Base-by-base conservation (phyloP, 2,888 invertebrate genomes). In the Alloplasta piceator region DNA sequence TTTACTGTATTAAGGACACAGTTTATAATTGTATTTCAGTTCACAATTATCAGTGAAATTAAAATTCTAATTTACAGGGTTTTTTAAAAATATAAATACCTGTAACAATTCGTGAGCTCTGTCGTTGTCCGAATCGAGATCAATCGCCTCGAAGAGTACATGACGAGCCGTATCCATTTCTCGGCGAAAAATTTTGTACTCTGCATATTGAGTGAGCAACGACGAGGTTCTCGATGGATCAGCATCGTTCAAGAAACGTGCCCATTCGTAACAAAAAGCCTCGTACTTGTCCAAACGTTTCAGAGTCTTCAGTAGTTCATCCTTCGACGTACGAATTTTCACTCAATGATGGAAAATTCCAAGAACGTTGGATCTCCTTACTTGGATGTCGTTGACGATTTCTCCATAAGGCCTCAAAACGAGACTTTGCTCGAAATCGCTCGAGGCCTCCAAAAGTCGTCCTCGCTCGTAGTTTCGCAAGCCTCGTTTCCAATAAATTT, bases 351-450 rank as follows among this genome's bases (percentile, higher is more conserved):
- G 26, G 7, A 60, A 66, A 60, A 36, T 12, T 61, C n/a, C 14
- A 6, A 43, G 7, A 36, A 2, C 39, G 12, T 43, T 16, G 9
- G 16, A 56, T 50, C 16, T 10, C 36, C 71, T 52, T 83, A 86
- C 86, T 85, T 86, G 80, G 63, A 84, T 46, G 6, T 76, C 68
- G 9, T 36, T 46, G 3, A 66, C 39, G n/a, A 36, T n/a, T 10
- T 41, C 39, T 64, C 12, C 60, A n/a, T 36, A 61, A 63, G 80
- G 80, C 12, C 60, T 79, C 16, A 86, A 55, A 6, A 66, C 50
- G 5, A 86, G 75, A 56, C 83, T 73, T 60, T 86, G 85, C 36
- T 88, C 87, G 43, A 78, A 88, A 76, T 88, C 87, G 56, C 82
- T 70, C 9, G 82, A 41, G 0, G 87, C 85, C 56, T 86, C 82